These are phyloP conservation scores for Lytechinus pictus DNA, from an alignment of 35 echinoderm and acorn worm species.

Conservation along the genomic window DNA sequence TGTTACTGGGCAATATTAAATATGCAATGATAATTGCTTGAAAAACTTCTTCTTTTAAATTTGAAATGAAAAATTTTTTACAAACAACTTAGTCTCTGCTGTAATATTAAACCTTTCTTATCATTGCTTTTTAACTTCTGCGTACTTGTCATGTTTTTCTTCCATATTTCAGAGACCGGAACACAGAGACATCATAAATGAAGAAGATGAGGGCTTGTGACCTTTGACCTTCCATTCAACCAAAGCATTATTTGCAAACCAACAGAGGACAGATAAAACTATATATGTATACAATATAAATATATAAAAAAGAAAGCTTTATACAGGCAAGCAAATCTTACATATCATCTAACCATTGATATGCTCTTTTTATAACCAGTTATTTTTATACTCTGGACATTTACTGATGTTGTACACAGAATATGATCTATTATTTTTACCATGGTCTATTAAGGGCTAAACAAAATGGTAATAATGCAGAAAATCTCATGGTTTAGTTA, in stretches of 20 bases:
- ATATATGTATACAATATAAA: conserved; percentile 3
- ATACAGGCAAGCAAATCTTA: neutral
- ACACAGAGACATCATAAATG: conserved; percentile 16
- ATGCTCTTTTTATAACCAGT: conserved; percentile 19
- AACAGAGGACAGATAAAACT: neutral
- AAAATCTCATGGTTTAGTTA: neutral
- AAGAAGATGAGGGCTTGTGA: conserved; percentile 35
- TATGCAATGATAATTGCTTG: too few relatives aligned
- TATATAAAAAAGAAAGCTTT: neutral
- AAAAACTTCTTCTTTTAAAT: too few relatives aligned
- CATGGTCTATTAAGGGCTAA: neutral
- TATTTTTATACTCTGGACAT: conserved; percentile 13
- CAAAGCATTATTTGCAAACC: neutral
- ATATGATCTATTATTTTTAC: neutral
- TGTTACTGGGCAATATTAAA: too few relatives aligned
- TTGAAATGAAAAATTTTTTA: too few relatives aligned
- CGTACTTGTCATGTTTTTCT: neutral
- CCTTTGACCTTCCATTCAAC: conserved; percentile 17
- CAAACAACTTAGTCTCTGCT: too few relatives aligned
- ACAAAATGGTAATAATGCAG: neutral
- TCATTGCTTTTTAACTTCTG: neutral
- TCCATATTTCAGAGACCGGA: conserved; percentile 5
- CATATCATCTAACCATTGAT: neutral
- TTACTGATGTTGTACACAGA: neutral
- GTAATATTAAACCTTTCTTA: neutral